These are phyloP conservation scores for Paracanthobrama guichenoti DNA, from an alignment of 2,113 vertebrate genomes.

Conservation along the genomic window DNA sequence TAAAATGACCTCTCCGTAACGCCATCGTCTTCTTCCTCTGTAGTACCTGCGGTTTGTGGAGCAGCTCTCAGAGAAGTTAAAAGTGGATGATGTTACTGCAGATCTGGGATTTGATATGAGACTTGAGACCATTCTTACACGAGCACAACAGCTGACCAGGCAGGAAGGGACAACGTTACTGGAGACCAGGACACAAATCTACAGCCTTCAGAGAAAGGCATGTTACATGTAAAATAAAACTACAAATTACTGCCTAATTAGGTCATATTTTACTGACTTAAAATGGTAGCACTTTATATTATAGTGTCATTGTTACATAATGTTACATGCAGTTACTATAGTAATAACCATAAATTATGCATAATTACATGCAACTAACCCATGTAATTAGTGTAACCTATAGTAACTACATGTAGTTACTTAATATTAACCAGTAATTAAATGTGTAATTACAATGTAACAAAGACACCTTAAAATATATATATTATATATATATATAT, in stretches of 20 bases:
- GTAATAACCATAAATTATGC: no score
- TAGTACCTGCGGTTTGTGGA: conserved; percentile 89
- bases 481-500: no score
- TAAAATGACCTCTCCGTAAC: not conserved
- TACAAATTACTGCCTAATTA: not conserved
- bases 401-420: no score
- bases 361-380: no score
- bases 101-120: conserved; percentile 89
- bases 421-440: no score
- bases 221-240: not conserved
- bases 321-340: no score
- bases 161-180: conserved; percentile 80
- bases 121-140: conserved; percentile 78
- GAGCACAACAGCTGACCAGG: conserved; percentile 81
- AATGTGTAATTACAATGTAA: no score
- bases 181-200: conserved; percentile 81
- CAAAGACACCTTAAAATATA: no score
- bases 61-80: conserved; percentile 84
- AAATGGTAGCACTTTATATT: no score
- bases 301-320: no score
- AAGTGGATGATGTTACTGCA: conserved; percentile 75
- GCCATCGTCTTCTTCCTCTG: conserved; percentile 2
- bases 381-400: no score
- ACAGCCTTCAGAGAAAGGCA: conserved; percentile 85
- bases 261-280: not conserved